Evolutionary conservation across 2,888 invertebrate genomes (phyloP).

Genomic region (Corbicula japonica): DNA sequence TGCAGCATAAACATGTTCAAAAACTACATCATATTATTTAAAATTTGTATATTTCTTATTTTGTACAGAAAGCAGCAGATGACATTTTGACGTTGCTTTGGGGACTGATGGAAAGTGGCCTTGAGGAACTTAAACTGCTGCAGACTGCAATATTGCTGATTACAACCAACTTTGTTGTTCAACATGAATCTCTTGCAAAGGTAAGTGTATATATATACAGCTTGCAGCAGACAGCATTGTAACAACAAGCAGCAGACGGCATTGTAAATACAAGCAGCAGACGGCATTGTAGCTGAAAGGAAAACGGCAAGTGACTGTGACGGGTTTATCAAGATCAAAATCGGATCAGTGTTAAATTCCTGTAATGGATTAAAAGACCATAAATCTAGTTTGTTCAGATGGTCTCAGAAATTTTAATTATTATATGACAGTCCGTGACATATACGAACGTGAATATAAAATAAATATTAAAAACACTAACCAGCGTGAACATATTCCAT

Average conservation of each 20-base stretch:
- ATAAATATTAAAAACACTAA: no score
- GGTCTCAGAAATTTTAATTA: no score
- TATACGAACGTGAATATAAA: no score
- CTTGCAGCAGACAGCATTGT: neutral
- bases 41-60: neutral
- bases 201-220: conserved; percentile 88
- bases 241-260: neutral
- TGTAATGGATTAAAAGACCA: no score
- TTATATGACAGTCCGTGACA: no score
- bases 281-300: no score
- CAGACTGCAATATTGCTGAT: conserved; percentile 97
- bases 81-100: conserved; percentile 96
- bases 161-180: conserved; percentile 97
- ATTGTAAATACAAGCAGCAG: neutral
- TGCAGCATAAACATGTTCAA: neutral
- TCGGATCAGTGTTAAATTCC: no score
- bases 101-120: conserved; percentile 96
- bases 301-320: no score
- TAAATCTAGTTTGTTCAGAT: no score
- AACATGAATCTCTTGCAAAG: conserved; percentile 97
- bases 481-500: no score
- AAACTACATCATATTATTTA: neutral
- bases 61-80: conserved; percentile 92
- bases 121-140: conserved; percentile 97
- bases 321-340: no score